phyloP scores from a whole-genome alignment of 2,113 vertebrate species.

The Hiodon alosoides region DNA sequence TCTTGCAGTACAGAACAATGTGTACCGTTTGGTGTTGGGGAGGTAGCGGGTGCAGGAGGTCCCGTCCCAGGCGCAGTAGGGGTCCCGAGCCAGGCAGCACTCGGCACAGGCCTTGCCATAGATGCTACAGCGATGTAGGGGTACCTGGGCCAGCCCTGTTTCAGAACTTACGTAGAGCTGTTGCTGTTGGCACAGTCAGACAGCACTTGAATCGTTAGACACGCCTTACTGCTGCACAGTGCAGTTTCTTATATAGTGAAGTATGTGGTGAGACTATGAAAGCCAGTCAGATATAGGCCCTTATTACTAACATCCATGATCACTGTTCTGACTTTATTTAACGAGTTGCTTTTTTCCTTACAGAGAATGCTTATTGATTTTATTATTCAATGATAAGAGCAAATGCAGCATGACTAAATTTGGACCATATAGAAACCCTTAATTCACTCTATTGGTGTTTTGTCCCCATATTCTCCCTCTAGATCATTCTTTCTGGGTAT shows the following conservation, averaged over 20 bases:
- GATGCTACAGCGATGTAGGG: constrained; percentile 84
- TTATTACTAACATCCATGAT: no score
- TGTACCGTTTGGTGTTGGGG: constrained; percentile 83
- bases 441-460: not conserved
- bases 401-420: no score
- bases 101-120: constrained; percentile 90
- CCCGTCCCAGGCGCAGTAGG: constrained; percentile 96
- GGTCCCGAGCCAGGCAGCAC: constrained; percentile 95
- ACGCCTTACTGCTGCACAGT: no score
- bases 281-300: no score
- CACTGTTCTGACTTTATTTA: no score
- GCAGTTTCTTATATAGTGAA: no score
- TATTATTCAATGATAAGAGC: no score
- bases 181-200: constrained; percentile 64
- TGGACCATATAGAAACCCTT: not conserved
- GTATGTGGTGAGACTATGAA: no score
- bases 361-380: no score
- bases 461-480: not conserved
- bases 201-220: not conserved
- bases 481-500: not conserved
- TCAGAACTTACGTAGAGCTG: constrained; percentile 83
- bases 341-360: no score
- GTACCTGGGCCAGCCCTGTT: constrained; percentile 77
- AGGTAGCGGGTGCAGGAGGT: constrained; percentile 84
- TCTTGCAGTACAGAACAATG: not conserved